phyloP scores from a whole-genome alignment of 2,113 vertebrate species.

The Nibea albiflora region DNA sequence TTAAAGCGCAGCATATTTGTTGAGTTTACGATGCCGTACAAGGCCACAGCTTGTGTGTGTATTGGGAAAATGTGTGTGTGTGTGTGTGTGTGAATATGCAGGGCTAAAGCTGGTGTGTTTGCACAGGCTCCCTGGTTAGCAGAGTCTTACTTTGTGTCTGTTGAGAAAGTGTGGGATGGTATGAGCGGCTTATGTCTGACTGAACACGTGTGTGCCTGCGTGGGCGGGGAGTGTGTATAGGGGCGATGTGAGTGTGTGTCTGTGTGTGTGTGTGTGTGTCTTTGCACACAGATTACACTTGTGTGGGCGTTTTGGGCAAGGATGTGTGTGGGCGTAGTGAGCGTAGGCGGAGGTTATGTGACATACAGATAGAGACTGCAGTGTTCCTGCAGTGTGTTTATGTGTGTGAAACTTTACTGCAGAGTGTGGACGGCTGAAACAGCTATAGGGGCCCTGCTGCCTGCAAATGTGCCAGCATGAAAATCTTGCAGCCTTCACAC shows the following conservation, averaged over 20 bases:
- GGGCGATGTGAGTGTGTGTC: slow-evolving; percentile 69
- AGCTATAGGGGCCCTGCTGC: slow-evolving; percentile 70
- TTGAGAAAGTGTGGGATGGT: slow-evolving; percentile 80
- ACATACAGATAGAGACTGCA: slow-evolving; percentile 79
- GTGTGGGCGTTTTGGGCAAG: slow-evolving; percentile 81
- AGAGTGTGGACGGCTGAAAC: slow-evolving; percentile 56
- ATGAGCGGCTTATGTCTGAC: slow-evolving; percentile 83
- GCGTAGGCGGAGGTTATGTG: slow-evolving; percentile 80
- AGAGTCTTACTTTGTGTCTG: slow-evolving; percentile 78
- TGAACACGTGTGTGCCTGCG: slow-evolving; percentile 80
- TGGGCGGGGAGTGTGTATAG: slow-evolving; percentile 76
- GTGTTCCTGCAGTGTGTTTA: slow-evolving; percentile 74
- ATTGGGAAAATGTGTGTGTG: slow-evolving; percentile 27
- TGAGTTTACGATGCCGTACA: slow-evolving; percentile 29
- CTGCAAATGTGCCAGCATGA: slow-evolving; percentile 60
- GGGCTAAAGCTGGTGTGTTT: slow-evolving; percentile 52
- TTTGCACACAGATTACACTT: slow-evolving; percentile 68
- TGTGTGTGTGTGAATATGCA: slow-evolving; percentile 33
- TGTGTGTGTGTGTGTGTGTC: slow-evolving; percentile 66
- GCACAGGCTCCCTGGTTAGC: slow-evolving; percentile 60
- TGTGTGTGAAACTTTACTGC: slow-evolving; percentile 77
- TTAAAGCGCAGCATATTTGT: slow-evolving; percentile 34
- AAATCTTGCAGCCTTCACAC: slow-evolving; percentile 65
- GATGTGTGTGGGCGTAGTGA: slow-evolving; percentile 78
- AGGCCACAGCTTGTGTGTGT: slow-evolving; percentile 45